Evolutionary conservation across 2,888 invertebrate species (phyloP).

Genomic region (Pyrgus malvae): DNA sequence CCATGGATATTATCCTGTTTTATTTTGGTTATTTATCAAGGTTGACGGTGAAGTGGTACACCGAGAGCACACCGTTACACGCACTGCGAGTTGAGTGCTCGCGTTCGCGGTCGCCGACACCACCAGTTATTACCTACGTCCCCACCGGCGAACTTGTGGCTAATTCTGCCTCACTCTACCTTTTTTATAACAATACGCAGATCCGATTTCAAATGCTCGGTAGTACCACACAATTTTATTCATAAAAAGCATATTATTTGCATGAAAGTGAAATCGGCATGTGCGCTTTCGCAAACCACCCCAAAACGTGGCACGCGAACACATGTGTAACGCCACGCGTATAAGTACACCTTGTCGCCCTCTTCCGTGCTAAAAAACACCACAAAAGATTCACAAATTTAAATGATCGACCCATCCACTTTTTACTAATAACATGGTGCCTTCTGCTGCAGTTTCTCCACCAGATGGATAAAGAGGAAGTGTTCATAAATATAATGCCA

Average conservation of each 20-base stretch:
- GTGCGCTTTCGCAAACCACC: constrained; percentile 30
- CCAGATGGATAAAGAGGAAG: constrained; percentile 72
- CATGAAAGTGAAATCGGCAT: constrained; percentile 27
- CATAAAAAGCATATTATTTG: constrained; percentile 2
- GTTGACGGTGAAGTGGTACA: constrained; percentile 44
- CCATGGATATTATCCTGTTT: not conserved
- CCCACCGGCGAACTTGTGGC: constrained; percentile 34
- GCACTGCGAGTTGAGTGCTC: constrained; percentile 75
- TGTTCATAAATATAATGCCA: constrained; percentile 54
- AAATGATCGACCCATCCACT: constrained; percentile 59
- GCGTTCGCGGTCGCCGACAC: constrained; percentile 75
- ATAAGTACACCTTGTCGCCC: constrained; percentile 35
- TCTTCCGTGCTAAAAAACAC: constrained; percentile 48
- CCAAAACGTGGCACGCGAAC: constrained; percentile 47
- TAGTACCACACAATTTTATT: not conserved
- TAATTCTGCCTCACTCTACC: constrained; percentile 16
- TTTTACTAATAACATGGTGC: constrained; percentile 70
- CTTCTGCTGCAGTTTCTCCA: constrained; percentile 61
- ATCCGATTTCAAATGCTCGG: not conserved
- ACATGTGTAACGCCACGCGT: constrained; percentile 48
- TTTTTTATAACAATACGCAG: not conserved
- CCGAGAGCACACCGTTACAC: constrained; percentile 69
- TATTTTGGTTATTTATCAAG: constrained; percentile 33
- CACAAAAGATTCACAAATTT: constrained; percentile 59
- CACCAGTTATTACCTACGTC: constrained; percentile 51